Percentiles rank a stretch among this genome's conserved stretches.
phyloP scores from a whole-genome alignment of 2,888 invertebrate species.

The Unio pictorum region DNA sequence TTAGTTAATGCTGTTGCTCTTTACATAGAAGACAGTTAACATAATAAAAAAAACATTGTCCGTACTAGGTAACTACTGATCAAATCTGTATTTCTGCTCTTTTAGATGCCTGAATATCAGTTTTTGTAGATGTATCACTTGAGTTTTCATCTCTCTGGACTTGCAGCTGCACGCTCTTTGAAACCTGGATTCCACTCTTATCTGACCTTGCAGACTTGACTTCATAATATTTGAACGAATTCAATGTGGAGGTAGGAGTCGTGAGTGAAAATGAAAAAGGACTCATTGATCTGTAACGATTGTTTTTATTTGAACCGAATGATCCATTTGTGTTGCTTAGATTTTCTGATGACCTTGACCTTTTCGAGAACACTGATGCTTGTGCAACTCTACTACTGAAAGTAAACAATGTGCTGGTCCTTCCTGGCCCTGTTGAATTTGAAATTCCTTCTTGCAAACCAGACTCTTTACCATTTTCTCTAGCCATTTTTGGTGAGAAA shows the following conservation, averaged over 20 bases:
- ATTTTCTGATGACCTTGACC: slow-evolving; percentile 58
- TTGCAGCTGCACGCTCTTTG: no score
- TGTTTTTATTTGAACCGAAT: slow-evolving; percentile 7
- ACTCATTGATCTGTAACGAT: slow-evolving; percentile 27
- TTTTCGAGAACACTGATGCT: slow-evolving; percentile 30
- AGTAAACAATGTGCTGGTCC: slow-evolving; percentile 30
- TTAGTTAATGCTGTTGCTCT: no score
- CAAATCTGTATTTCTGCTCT: no score
- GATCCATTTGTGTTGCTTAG: slow-evolving; percentile 23
- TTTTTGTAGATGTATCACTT: no score
- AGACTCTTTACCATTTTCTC: not conserved
- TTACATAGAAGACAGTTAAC: no score
- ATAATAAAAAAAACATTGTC: no score
- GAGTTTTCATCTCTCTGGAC: no score
- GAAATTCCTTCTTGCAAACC: slow-evolving; percentile 9
- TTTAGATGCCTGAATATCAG: no score
- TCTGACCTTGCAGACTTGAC: slow-evolving; percentile 10
- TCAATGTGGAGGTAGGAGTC: slow-evolving; percentile 52
- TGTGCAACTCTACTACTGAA: slow-evolving; percentile 25
- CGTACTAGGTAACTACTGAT: no score
- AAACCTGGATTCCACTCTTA: no score
- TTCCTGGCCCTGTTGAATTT: slow-evolving; percentile 21
- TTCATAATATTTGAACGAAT: slow-evolving; percentile 57
- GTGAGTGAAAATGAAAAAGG: slow-evolving; percentile 58
- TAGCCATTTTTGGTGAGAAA: not conserved